A percentile compares a stretch with the other conserved stretches of the same genome.
These are phyloP conservation scores for Chondrilla cf. caribensis DNA, from an alignment of 37 sponge, comb jelly and placozoan species.

Conservation along the genomic window DNA sequence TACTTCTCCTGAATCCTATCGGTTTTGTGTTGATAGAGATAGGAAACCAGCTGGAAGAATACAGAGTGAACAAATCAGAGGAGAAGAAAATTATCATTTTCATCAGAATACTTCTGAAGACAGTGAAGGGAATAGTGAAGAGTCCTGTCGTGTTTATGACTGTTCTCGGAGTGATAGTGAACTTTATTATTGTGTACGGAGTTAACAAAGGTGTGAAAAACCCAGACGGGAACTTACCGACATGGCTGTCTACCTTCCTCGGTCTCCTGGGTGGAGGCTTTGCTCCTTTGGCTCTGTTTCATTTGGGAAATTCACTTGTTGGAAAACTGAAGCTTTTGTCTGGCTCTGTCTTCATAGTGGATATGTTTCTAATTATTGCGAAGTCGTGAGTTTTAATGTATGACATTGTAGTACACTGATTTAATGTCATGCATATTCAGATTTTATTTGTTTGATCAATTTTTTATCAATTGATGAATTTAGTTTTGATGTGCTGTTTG, in stretches of 20 bases:
- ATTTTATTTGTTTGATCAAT: too few relatives aligned
- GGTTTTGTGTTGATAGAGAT: constrained; percentile 63
- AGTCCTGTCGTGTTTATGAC: constrained; percentile 78
- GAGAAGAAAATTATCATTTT: background rate
- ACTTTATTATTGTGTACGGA: constrained; percentile 42
- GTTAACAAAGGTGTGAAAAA: constrained; percentile 8
- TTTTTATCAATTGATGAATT: too few relatives aligned
- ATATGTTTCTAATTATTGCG: constrained; percentile 40
- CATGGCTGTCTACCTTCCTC: constrained; percentile 45
- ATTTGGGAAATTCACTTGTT: constrained; percentile 67
- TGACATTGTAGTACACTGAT: background rate
- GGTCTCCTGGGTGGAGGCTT: constrained; percentile 48
- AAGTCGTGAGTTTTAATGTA: constrained; percentile 39
- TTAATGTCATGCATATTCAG: too few relatives aligned
- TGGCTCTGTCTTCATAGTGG: constrained; percentile 26
- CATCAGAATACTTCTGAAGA: constrained; percentile 19
- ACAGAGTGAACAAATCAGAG: background rate
- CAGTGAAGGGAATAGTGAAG: constrained; percentile 32
- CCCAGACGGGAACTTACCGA: background rate
- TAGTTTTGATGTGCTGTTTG: too few relatives aligned
- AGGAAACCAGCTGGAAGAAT: background rate
- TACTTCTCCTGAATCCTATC: constrained; percentile 62
- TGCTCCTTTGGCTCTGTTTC: constrained; percentile 65
- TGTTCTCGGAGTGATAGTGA: constrained; percentile 48
- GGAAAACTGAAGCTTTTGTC: constrained; percentile 65